Evolutionary conservation across 2,888 invertebrate species (phyloP).

Genomic region (Diloba caeruleocephala): DNA sequence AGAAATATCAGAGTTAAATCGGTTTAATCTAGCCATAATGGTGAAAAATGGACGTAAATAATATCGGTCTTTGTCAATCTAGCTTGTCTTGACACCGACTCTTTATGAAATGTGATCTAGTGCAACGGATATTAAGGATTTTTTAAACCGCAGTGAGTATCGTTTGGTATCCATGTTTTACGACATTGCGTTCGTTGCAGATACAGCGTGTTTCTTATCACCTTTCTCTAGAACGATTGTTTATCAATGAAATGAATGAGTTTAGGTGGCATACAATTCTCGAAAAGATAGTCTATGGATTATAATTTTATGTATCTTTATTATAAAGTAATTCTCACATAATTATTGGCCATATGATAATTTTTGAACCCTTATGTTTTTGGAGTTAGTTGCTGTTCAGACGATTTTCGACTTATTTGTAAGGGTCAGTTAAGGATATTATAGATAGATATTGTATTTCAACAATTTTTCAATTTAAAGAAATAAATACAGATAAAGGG

Average conservation of each 20-base stretch:
- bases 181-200: constrained; percentile 12
- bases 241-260: constrained; percentile 6
- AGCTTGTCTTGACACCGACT: constrained; percentile 67
- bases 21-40: constrained; percentile 57
- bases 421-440: no score
- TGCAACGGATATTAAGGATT: constrained; percentile 68
- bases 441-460: no score
- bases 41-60: constrained; percentile 80
- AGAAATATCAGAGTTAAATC: constrained; percentile 29
- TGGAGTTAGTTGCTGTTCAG: no score
- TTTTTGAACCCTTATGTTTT: no score
- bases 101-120: constrained; percentile 80
- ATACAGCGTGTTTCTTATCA: constrained; percentile 25
- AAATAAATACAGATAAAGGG: no score
- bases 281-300: no score
- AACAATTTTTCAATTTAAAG: no score
- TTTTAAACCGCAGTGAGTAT: constrained; percentile 69
- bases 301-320: no score
- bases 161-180: constrained; percentile 18
- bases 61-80: constrained; percentile 70
- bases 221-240: constrained; percentile 20
- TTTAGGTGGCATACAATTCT: not conserved
- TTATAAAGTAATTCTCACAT: no score
- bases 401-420: no score
- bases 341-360: no score